phyloP scores from a whole-genome alignment of 2,888 invertebrate genomes.

The Tolmerus cingulatus region DNA sequence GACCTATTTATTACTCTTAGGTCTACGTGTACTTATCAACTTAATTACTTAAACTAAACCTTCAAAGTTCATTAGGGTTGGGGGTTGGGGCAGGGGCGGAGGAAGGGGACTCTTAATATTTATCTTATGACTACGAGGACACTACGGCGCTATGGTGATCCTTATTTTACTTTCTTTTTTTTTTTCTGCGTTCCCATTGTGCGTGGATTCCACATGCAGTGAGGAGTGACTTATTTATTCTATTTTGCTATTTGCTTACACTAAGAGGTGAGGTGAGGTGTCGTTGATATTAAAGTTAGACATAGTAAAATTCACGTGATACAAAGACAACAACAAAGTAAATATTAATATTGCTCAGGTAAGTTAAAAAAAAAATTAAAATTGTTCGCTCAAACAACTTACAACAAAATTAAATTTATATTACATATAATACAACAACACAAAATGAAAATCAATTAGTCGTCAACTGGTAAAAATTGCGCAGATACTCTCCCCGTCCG shows the following conservation, averaged over 20 bases:
- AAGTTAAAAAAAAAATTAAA: background rate
- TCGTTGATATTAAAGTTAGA: background rate
- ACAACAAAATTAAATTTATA: background rate
- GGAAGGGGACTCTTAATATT: background rate
- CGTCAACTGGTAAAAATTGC: background rate
- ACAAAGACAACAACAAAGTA: background rate
- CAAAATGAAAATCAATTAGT: background rate
- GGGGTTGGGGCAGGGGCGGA: background rate
- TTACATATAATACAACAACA: background rate
- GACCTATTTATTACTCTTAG: background rate
- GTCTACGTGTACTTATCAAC: background rate
- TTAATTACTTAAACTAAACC: background rate
- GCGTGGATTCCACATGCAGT: background rate
- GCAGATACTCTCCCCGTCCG: background rate
- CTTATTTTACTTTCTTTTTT: background rate
- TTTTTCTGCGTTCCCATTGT: background rate
- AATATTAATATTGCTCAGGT: background rate
- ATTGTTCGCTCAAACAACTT: background rate
- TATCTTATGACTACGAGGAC: background rate
- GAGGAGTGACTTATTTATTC: background rate
- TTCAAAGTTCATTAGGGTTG: background rate
- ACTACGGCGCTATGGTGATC: background rate
- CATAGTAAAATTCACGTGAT: background rate
- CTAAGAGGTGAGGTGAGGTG: background rate
- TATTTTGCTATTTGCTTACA: background rate